Percentiles rank a stretch among this genome's conserved stretches.
These are phyloP conservation scores for Passer domesticus DNA, from an alignment of 2,113 vertebrate genomes.

Conservation along the genomic window DNA sequence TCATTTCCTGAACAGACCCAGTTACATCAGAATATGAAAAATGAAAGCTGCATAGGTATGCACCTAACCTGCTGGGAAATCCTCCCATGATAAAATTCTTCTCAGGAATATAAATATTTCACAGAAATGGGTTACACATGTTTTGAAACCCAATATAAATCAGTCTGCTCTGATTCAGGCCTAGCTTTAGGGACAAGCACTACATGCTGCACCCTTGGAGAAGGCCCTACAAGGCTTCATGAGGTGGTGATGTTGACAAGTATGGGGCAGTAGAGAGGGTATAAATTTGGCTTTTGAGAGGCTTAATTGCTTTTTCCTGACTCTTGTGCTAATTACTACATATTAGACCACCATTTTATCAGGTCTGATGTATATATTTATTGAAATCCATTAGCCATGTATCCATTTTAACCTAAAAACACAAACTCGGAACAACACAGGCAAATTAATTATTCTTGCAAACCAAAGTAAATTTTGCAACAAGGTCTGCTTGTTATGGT, in stretches of 20 bases:
- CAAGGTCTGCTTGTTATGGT: background rate
- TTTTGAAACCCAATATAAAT: conserved; percentile 13
- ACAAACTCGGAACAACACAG: background rate
- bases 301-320: background rate
- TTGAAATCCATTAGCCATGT: background rate
- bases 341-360: background rate
- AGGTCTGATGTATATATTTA: background rate
- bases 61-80: conserved; percentile 13
- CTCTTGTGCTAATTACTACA: background rate
- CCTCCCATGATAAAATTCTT: conserved; percentile 1
- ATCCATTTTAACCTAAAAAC: background rate
- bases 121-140: background rate
- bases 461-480: background rate
- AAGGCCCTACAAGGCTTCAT: background rate
- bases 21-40: conserved; percentile 56
- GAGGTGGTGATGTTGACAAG: background rate
- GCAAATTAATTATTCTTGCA: background rate
- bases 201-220: background rate
- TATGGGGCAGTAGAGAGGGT: background rate
- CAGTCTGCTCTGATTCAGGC: background rate
- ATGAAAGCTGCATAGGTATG: conserved; percentile 7
- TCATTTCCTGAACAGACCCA: conserved; percentile 25
- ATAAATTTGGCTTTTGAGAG: background rate
- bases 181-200: background rate
- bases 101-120: conserved; percentile 16